phyloP scores from a whole-genome alignment of 2,888 invertebrate genomes.

The Noctua janthina region DNA sequence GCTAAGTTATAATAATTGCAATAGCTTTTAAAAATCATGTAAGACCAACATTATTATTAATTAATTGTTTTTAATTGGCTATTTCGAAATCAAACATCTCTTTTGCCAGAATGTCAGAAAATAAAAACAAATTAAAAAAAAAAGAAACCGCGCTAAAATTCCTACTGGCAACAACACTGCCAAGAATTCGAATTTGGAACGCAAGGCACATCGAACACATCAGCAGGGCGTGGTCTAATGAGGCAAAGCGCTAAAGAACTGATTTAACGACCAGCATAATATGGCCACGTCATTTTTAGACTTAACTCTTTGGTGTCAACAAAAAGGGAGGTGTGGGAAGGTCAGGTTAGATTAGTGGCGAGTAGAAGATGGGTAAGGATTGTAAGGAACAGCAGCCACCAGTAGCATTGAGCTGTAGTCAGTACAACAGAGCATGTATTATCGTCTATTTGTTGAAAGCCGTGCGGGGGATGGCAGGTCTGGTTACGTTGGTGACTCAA shows the following conservation, averaged over 20 bases:
- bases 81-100: neutral
- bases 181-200: constrained; percentile 79
- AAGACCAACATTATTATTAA: neutral
- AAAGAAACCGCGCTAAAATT: constrained; percentile 37
- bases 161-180: constrained; percentile 68
- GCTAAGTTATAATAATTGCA: neutral
- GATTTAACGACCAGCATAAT: constrained; percentile 37
- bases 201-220: constrained; percentile 69
- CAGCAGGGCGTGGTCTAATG: constrained; percentile 83
- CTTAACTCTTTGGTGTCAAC: constrained; percentile 5
- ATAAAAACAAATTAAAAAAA: neutral
- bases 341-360: constrained; percentile 66
- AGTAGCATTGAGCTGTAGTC: constrained; percentile 49
- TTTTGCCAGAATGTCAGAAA: neutral
- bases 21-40: neutral
- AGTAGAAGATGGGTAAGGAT: constrained; percentile 11
- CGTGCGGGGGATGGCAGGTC: constrained; percentile 68
- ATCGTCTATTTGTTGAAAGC: constrained; percentile 38
- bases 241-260: constrained; percentile 71
- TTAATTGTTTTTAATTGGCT: neutral
- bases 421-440: constrained; percentile 15
- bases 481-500: constrained; percentile 72
- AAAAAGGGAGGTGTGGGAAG: constrained; percentile 45
- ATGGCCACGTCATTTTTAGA: constrained; percentile 37
- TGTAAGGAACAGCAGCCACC: constrained; percentile 26